Percentiles rank a stretch among this genome's conserved stretches.
phyloP scores from a whole-genome alignment of 2,888 invertebrate species.

The Mactromeris polynyma region DNA sequence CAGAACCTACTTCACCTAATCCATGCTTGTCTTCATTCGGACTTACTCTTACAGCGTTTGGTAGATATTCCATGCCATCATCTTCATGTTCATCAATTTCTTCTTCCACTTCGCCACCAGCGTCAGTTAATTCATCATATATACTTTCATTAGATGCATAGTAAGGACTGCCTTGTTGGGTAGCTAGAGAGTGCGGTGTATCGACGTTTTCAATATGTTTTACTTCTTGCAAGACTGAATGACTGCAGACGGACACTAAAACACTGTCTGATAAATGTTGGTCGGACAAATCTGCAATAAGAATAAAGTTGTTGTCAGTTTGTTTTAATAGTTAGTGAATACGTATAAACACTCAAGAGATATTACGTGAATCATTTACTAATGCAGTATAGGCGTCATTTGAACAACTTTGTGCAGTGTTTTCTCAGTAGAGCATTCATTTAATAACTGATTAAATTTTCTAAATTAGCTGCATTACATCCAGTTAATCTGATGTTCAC shows the following conservation, averaged over 20 bases:
- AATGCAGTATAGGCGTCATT: too few species aligned
- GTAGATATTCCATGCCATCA: background rate
- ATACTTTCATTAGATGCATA: constrained; percentile 22
- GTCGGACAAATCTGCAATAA: background rate
- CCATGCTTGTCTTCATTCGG: background rate
- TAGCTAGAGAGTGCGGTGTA: background rate
- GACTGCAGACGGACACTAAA: background rate
- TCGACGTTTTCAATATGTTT: background rate
- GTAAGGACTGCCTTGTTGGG: background rate
- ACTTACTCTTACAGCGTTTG: background rate
- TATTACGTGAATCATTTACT: too few species aligned
- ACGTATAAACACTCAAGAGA: too few species aligned
- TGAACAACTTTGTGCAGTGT: too few species aligned
- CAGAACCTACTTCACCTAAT: background rate
- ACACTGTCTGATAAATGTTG: background rate
- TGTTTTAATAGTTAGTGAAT: too few species aligned
- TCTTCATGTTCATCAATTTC: constrained; percentile 18
- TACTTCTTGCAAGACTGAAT: background rate
- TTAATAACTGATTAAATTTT: too few species aligned
- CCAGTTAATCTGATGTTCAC: too few species aligned
- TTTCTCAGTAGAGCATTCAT: too few species aligned
- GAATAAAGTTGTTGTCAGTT: background rate
- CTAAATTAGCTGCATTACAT: too few species aligned
- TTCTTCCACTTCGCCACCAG: background rate
- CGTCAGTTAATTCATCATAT: constrained; percentile 23